A percentile compares a stretch with the other conserved stretches of the same genome.
phyloP scores from a whole-genome alignment of 2,888 invertebrate genomes.

The Caenorhabditis sp. region DNA sequence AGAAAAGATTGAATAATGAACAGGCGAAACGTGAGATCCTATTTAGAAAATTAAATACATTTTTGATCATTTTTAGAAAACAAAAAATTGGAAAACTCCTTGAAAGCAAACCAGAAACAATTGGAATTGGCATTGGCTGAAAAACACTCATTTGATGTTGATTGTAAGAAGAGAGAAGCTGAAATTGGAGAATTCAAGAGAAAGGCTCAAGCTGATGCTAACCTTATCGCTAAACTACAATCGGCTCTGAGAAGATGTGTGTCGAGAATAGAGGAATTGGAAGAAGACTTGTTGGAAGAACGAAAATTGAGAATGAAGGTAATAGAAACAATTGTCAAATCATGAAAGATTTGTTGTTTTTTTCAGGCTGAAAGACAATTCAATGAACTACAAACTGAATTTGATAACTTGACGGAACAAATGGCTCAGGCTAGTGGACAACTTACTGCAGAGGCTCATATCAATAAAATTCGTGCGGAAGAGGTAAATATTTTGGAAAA shows the following conservation, averaged over 20 bases:
- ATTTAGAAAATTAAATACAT: no score
- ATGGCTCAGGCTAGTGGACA: constrained; percentile 99
- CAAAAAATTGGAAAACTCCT: constrained; percentile 91
- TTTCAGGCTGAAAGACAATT: constrained; percentile 73
- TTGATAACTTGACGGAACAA: constrained; percentile 94
- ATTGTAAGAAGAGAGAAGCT: constrained; percentile 94
- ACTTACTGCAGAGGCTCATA: constrained; percentile 83
- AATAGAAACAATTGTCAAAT: not conserved
- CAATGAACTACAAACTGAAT: constrained; percentile 92
- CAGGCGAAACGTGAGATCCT: constrained; percentile 41
- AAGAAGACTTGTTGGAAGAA: constrained; percentile 99
- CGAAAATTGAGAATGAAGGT: constrained; percentile 74
- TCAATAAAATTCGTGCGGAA: constrained; percentile 60
- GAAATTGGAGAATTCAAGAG: constrained; percentile 93
- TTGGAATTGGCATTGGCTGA: constrained; percentile 94
- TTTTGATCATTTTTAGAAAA: constrained; percentile 75
- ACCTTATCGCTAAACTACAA: constrained; percentile 91
- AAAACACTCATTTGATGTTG: constrained; percentile 95
- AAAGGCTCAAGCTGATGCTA: constrained; percentile 92
- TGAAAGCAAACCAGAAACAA: constrained; percentile 95
- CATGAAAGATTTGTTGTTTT: not conserved
- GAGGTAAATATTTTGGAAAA: constrained; percentile 74
- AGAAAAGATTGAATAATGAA: constrained; percentile 58
- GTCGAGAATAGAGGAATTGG: constrained; percentile 87
- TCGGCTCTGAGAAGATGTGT: constrained; percentile 41